Conservation (phyloP, 92 coral and sea anemone genomes). For the Scolanthus callimorphus region DNA sequence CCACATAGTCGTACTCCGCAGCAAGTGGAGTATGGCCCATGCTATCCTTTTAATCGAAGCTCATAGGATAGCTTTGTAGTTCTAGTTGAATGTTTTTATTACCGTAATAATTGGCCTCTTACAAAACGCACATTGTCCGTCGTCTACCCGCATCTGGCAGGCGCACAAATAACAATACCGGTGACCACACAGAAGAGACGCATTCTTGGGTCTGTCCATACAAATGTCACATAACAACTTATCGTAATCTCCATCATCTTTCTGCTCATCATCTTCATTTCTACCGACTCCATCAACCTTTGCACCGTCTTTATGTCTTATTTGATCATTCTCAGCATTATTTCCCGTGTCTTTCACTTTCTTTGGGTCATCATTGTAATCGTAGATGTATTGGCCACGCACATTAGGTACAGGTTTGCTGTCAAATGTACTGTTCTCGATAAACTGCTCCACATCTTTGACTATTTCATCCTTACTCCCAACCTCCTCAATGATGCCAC, state of each 20-base stretch:
- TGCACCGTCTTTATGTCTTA: not conserved
- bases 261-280: not conserved
- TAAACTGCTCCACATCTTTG: too few relatives aligned
- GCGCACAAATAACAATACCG: conserved; percentile 56
- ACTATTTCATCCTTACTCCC: too few relatives aligned
- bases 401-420: too few relatives aligned
- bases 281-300: not conserved
- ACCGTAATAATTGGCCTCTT: conserved; percentile 55
- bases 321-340: not conserved
- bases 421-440: too few relatives aligned
- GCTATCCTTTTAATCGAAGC: too few relatives aligned
- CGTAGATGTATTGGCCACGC: too few relatives aligned
- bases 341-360: conserved; percentile 1
- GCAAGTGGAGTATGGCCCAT: too few relatives aligned
- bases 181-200: conserved; percentile 59
- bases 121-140: conserved; percentile 53
- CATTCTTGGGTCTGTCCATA: conserved; percentile 57
- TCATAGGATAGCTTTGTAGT: too few relatives aligned
- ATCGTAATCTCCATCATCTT: not conserved
- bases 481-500: conserved; percentile 6
- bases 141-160: conserved; percentile 56
- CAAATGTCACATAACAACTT: conserved; percentile 43
- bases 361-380: conserved; percentile 6
- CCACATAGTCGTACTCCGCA: too few relatives aligned
- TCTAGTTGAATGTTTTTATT: conserved; percentile 59